Base-by-base conservation (phyloP, 2,888 invertebrate genomes). In the Melipona bicolor region DNA sequence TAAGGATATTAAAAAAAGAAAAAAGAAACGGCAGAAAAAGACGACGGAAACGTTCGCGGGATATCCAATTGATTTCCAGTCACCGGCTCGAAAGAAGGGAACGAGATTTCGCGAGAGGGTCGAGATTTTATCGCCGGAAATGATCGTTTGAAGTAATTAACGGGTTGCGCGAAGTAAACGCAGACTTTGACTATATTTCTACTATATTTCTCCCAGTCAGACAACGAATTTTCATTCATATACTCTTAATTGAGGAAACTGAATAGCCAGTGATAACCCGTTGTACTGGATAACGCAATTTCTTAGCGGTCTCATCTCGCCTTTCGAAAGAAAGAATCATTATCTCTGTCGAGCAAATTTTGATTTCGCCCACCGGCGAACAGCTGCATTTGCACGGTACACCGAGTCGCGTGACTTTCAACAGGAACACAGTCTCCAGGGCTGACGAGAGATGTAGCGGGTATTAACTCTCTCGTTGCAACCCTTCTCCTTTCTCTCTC, bases 391-490 rank as follows among this genome's bases (percentile, higher is more conserved):
- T 64, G 49, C 69, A 68, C 71, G 74, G 50, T 70, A 61, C 61
- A 80, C 52, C 70, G 82, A 59, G 68, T 75, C 67, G 68, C 49
- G 75, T 56, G 75, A 76, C 62, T 67, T 27, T 76, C 52, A 50
- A 54, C 24, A 69, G 74, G 50, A 81, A 74, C 62, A 82, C 76
- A 54, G 43, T 80, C 52, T 72, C 71, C 56, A 64, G 52, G 50
- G 82, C 69, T 82, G 83, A 83, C 83, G 32, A 32, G 32, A 77
- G 76, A 77, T 77, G 78, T 78, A 83, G 50, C 61, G 78, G 75
- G 74, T 74, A 78, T 84, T 83, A 83, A 78, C 83, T 78, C 70
- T 77, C 67, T 52, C 76, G 70, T 77, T 77, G 68, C 72, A 50
- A 56, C 17, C n/a, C 2, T 9, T 43, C 9, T 1, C 9, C 1